A percentile compares a stretch with the other conserved stretches of the same genome.
phyloP scores from a whole-genome alignment of 2,888 invertebrate genomes.

The Tubulanus polymorphus region DNA sequence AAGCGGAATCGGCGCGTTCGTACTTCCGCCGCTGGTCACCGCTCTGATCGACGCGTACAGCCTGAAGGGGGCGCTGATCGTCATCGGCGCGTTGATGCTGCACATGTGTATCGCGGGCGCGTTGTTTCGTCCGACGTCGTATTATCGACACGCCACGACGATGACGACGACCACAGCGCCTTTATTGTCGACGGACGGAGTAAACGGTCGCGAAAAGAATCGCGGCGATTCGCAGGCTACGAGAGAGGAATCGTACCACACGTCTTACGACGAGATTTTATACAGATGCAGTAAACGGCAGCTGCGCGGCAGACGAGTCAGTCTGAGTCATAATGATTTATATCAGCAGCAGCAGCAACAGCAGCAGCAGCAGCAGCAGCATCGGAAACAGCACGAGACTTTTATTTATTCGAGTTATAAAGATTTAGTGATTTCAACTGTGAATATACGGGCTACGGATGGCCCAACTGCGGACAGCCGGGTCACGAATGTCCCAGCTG shows the following conservation, averaged over 20 bases:
- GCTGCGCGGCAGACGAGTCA: too few species aligned
- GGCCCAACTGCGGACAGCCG: not conserved
- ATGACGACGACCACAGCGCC: too few species aligned
- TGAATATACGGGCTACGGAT: not conserved
- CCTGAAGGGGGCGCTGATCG: conserved; percentile 21
- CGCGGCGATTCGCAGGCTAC: too few species aligned
- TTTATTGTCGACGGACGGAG: too few species aligned
- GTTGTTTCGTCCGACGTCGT: conserved; percentile 29
- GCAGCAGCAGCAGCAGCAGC: too few species aligned
- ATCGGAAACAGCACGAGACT: conserved; percentile 1
- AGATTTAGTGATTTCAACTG: not conserved
- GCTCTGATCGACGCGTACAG: conserved; percentile 30
- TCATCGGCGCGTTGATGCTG: conserved; percentile 30
- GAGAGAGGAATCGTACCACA: too few species aligned
- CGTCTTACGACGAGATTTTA: too few species aligned
- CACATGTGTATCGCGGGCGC: conserved; percentile 28
- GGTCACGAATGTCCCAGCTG: not conserved
- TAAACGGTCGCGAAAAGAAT: too few species aligned
- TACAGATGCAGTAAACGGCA: too few species aligned
- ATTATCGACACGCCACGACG: too few species aligned
- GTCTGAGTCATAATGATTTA: too few species aligned
- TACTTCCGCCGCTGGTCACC: conserved; percentile 34
- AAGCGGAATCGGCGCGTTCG: conserved; percentile 41
- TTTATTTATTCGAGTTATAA: not conserved
- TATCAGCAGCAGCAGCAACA: too few species aligned